Conservation (phyloP, 1,140 invertebrate species). For the Drosophila seguyi region DNA sequence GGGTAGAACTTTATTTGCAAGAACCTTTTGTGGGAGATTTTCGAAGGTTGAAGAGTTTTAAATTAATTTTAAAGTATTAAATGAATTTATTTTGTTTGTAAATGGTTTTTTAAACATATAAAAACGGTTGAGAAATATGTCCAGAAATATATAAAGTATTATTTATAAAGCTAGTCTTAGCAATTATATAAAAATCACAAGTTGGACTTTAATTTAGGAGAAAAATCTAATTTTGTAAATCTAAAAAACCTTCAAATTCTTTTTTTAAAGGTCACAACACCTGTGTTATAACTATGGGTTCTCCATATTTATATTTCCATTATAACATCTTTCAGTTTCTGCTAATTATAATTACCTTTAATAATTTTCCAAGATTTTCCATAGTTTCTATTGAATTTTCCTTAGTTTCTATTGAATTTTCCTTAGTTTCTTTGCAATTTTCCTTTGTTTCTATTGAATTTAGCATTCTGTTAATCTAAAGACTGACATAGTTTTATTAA, state of each 20-base stretch:
- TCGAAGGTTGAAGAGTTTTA: not conserved
- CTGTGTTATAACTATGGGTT: not conserved
- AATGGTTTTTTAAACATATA: too few species aligned
- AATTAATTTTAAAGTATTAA: too few species aligned
- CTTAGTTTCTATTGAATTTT: not conserved
- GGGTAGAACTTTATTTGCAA: not conserved
- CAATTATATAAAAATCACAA: too few species aligned
- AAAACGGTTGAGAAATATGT: too few species aligned
- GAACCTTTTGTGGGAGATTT: not conserved
- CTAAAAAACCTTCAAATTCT: not conserved
- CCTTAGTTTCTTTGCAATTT: too few species aligned
- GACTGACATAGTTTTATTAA: not conserved
- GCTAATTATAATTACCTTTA: not conserved
- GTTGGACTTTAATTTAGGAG: too few species aligned
- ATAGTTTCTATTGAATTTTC: not conserved
- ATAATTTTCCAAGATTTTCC: not conserved
- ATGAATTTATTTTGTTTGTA: too few species aligned
- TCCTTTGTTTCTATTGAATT: too few species aligned
- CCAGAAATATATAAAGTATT: too few species aligned
- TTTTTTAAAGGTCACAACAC: not conserved
- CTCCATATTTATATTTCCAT: not conserved
- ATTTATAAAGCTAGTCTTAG: too few species aligned
- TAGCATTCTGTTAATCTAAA: not conserved
- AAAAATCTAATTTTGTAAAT: not conserved
- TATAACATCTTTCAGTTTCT: not conserved